Percentiles rank a stretch among this genome's conserved stretches.
These are phyloP conservation scores for Melanophora roralis DNA, from an alignment of 2,888 invertebrate species.

Conservation along the genomic window DNA sequence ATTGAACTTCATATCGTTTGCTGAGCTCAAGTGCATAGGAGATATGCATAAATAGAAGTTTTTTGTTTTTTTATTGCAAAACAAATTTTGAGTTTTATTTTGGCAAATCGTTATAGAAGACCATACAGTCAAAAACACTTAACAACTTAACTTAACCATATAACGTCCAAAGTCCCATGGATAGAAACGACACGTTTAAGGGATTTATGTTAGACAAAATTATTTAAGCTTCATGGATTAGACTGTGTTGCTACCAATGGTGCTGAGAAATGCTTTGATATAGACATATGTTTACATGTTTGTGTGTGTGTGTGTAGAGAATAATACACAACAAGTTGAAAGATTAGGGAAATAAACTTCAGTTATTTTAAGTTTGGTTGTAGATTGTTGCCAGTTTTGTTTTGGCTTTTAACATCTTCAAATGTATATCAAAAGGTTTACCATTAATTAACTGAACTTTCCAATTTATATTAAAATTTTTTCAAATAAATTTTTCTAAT, in stretches of 20 bases:
- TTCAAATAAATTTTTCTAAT: no score
- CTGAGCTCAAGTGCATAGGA: conserved; percentile 21
- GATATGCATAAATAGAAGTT: background rate
- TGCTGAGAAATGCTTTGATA: background rate
- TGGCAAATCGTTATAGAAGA: conserved; percentile 6
- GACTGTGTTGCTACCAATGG: background rate
- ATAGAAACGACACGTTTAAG: background rate
- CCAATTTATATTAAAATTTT: no score
- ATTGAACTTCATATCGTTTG: conserved; percentile 55
- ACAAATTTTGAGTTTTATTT: background rate
- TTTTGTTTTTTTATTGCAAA: background rate
- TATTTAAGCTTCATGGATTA: background rate
- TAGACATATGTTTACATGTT: background rate
- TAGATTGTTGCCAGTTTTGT: no score
- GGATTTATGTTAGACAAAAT: conserved; percentile 12
- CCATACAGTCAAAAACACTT: conserved; percentile 3
- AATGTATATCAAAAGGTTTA: no score
- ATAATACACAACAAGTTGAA: background rate
- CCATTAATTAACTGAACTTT: no score
- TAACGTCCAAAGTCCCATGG: background rate
- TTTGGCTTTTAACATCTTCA: no score
- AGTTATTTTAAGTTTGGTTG: background rate
- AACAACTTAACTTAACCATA: conserved; percentile 17
- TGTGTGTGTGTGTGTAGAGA: background rate
- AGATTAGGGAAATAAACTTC: background rate